Base-by-base conservation (phyloP, 92 coral and sea anemone genomes). In the Epizoanthus ramosus region DNA sequence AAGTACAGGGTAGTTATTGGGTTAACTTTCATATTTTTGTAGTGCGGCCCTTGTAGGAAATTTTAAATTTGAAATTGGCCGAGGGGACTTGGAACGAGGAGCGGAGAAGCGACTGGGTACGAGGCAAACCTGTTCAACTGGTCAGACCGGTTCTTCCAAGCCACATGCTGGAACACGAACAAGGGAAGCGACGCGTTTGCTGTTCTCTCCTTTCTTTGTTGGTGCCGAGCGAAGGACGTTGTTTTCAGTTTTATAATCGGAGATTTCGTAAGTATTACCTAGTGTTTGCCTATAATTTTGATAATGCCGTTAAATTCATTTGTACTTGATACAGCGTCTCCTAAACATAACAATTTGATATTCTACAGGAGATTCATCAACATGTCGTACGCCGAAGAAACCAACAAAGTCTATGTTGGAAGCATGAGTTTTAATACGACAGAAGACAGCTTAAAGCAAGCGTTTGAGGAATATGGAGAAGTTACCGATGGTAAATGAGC, bases 351-450 rank as follows among this genome's bases (percentile, higher is more conserved):
- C 0, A 10, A 1, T 71, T 69, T n/a, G 0, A 28, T 28, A 69
- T 18, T 3, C 54, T 50, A 50, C 57, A 71, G 6, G 22, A 3
- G 23, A 33, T 13, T 68, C 8, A 13, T 9, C 23, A 37, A 1
- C 54, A 71, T 71, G 75, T 39, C 75, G 24, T 71, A 43, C 57
- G 75, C 35, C 10, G 75, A 28, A 0, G 88, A 85, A 85, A 79
- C 79, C 12, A 39, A 67, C 13, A 85, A 85, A 23, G 66, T 85
- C 6, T 75, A 85, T 33, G 80, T 85, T 28, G 88, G 88, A 53
- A 77, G 81, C 64, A 47, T 85, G 58, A 64, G 74, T 33, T 85
- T 71, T 31, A 37, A 56, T 23, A 74, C 79, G 3, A 33, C 77
- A 33, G 79, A 79, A 57, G 88, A 85, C 0, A 84, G 68, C 0